These are phyloP conservation scores for Nemapogon koenigi DNA, from an alignment of 2,888 invertebrate species.

Conservation along the genomic window DNA sequence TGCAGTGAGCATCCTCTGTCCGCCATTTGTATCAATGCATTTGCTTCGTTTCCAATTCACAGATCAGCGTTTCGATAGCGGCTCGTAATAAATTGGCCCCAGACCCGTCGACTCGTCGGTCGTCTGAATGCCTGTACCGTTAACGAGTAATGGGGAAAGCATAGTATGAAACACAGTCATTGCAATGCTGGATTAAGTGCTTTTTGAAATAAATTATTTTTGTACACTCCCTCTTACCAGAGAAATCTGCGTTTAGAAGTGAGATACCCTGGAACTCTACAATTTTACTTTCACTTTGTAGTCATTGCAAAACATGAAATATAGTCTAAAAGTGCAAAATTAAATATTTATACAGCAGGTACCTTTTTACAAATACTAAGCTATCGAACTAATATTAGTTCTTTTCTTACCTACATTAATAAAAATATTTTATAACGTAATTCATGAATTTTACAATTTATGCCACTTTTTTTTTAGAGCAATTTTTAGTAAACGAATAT, in stretches of 20 bases:
- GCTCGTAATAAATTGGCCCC: constrained; percentile 46
- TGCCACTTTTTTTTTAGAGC: too few species aligned
- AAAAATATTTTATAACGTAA: too few species aligned
- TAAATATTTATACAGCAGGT: too few species aligned
- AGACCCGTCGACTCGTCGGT: constrained; percentile 32
- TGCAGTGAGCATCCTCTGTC: constrained; percentile 6
- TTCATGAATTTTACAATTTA: too few species aligned
- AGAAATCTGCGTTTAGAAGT: constrained; percentile 26
- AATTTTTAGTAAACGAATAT: too few species aligned
- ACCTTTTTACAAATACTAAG: too few species aligned
- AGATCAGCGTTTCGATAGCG: constrained; percentile 38
- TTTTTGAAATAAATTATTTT: constrained; percentile 20
- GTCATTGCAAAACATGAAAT: too few species aligned
- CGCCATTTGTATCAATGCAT: constrained; percentile 29
- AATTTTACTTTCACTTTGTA: too few species aligned
- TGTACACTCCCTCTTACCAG: constrained; percentile 33
- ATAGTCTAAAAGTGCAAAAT: too few species aligned
- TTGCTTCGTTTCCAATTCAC: constrained; percentile 17
- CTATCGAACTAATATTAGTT: too few species aligned
- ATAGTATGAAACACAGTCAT: constrained; percentile 10
- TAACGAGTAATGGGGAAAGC: constrained; percentile 30
- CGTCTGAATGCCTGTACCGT: constrained; percentile 36
- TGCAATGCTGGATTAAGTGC: constrained; percentile 7
- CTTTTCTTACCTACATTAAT: too few species aligned
- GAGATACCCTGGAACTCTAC: too few species aligned